phyloP scores from a whole-genome alignment of 2,888 invertebrate genomes.

The Hypsopygia costalis region DNA sequence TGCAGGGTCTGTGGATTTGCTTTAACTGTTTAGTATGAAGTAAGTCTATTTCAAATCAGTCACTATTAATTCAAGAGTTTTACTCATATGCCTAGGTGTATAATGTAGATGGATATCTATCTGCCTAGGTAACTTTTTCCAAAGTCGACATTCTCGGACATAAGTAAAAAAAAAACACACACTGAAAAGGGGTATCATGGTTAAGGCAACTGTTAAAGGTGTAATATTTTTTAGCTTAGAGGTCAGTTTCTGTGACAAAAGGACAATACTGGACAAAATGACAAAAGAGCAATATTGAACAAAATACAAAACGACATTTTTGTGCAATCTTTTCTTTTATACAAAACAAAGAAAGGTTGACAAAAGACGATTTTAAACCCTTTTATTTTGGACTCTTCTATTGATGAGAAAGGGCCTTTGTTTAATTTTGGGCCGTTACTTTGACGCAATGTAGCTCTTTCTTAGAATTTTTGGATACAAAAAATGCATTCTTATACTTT shows the following conservation, averaged over 20 bases:
- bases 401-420: constrained; percentile 54
- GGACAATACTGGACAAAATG: constrained; percentile 40
- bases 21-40: too few relatives aligned
- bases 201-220: constrained; percentile 11
- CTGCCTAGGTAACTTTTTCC: too few relatives aligned
- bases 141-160: background rate
- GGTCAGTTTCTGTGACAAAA: constrained; percentile 24
- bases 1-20: too few relatives aligned
- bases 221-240: constrained; percentile 24
- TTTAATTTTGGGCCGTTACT: constrained; percentile 57
- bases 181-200: constrained; percentile 16
- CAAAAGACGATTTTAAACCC: constrained; percentile 60
- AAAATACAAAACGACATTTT: constrained; percentile 46
- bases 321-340: constrained; percentile 57
- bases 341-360: constrained; percentile 66
- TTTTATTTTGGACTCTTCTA: constrained; percentile 70
- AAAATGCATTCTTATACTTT: constrained; percentile 1
- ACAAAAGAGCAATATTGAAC: constrained; percentile 39
- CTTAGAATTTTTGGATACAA: constrained; percentile 33
- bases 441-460: constrained; percentile 60
- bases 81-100: too few relatives aligned
- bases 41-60: too few relatives aligned
- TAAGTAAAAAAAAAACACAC: background rate
- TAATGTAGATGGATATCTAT: too few relatives aligned
- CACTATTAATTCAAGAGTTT: too few relatives aligned